Evolutionary conservation across 2,797 vertebrate species (phyloP).

Genomic region (Acrossocheilus fasciatus): DNA sequence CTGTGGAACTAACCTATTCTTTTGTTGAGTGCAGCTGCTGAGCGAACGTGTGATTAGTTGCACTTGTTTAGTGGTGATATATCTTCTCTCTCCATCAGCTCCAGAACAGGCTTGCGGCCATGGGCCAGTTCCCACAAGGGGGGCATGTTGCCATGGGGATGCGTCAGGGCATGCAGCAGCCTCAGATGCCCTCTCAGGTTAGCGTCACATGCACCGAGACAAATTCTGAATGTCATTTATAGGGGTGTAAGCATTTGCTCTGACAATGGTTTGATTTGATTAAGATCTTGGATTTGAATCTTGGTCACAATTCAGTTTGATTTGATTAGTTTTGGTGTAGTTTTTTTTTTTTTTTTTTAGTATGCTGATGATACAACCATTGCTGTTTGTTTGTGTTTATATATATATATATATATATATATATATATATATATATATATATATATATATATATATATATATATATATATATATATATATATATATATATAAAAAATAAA

Average conservation of each 20-base stretch:
- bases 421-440: too few relatives aligned
- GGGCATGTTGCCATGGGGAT: conserved; percentile 84
- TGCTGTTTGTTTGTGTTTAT: not conserved
- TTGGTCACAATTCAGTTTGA: not conserved
- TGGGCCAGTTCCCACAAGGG: conserved; percentile 85
- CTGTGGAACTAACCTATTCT: conserved; percentile 49
- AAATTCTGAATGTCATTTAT: not conserved
- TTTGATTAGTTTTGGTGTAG: not conserved
- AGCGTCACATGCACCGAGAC: not conserved
- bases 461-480: too few relatives aligned
- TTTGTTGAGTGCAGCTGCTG: conserved; percentile 41
- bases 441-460: too few relatives aligned
- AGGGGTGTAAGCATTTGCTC: not conserved
- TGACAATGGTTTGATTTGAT: not conserved
- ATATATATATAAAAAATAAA: too few relatives aligned
- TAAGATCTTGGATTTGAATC: not conserved
- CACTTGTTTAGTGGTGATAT: conserved; percentile 36
- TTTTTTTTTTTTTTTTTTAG: not conserved
- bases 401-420: too few relatives aligned
- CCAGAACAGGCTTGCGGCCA: conserved; percentile 87
- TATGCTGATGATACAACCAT: not conserved
- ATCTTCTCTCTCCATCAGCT: conserved; percentile 72
- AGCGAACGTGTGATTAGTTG: conserved; percentile 34
- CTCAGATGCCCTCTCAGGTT: conserved; percentile 87
- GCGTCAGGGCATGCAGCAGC: conserved; percentile 83